Evolutionary conservation across 2,888 invertebrate genomes (phyloP).

Genomic region (Tetragnatha montana): DNA sequence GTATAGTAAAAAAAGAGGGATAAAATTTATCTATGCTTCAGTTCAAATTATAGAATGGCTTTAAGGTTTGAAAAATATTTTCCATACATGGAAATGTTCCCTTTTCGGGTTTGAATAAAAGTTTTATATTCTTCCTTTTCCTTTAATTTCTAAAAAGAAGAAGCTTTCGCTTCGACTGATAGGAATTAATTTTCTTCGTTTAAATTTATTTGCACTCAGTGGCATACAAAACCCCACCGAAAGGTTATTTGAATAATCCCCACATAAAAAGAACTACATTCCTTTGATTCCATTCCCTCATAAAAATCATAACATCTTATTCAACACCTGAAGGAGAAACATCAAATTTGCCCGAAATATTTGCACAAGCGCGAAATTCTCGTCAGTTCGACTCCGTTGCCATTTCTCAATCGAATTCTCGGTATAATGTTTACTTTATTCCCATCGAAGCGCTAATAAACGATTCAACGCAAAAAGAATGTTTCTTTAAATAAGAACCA

Average conservation of each 20-base stretch:
- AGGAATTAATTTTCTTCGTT: neutral
- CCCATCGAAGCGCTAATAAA: neutral
- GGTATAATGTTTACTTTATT: slow-evolving; percentile 25
- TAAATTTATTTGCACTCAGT: neutral
- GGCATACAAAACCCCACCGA: neutral
- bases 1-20: too few species aligned
- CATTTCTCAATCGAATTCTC: neutral
- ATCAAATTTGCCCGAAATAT: neutral
- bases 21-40: too few species aligned
- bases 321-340: neutral
- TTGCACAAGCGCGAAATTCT: neutral
- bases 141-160: neutral
- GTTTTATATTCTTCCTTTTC: neutral
- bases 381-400: neutral
- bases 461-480: slow-evolving; percentile 5
- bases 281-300: neutral
- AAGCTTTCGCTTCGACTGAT: neutral
- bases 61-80: too few species aligned
- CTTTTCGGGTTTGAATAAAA: neutral
- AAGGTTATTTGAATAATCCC: neutral
- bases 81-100: too few species aligned
- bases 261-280: neutral
- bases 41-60: too few species aligned
- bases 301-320: slow-evolving; percentile 1
- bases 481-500: slow-evolving; percentile 16